Base-by-base conservation (phyloP, 1,140 invertebrate genomes). In the Metaphire vulgaris region DNA sequence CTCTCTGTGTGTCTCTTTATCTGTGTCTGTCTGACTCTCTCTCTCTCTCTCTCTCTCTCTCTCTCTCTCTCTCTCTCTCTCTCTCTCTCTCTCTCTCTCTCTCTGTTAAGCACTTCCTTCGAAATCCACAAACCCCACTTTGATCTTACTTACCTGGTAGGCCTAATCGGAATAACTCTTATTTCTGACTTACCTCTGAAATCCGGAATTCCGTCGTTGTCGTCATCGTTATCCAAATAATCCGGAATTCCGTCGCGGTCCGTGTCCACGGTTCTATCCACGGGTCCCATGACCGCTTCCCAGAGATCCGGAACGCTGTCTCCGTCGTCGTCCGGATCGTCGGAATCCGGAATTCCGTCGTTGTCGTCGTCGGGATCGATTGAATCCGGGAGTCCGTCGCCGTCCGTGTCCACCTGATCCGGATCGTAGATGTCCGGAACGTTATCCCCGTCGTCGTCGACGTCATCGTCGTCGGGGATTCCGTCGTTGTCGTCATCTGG, bases 241-340 rank as follows among this genome's bases (percentile, higher is more conserved):
- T 74, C 74, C 1, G 74, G 74, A 31, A 74, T 68, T 29, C 74
- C 74, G 31, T 74, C 74, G 65, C 28, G 29, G 31, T 74, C 74
- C 15, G 74, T 29, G 33, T 74, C 74, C 29, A 30, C 32, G 0
- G 30, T 30, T 68, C 67, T 74, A 28, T 74, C 65, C 2, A 74
- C 74, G 14, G 30, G 56, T 14, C 74, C 30, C 74, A 74, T 29
- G 65, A 28, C 31, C n/a, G 30, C 56, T 74, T 74, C 74, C 28
- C 34, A 56, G 32, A 67, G 26, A 74, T 74, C 74, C n/a, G 74
- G 56, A 26, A 74, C n/a, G 21, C 74, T 64, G 65, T 74, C 74
- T 21, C 74, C 74, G 21, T 74, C 74, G 65, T 74, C 74, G 28
- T 74, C 74, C 67, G 74, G 74, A 67, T 74, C 74, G 1, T 64